Conservation (phyloP, 2,888 invertebrate genomes). For the Penaeus monodon region DNA sequence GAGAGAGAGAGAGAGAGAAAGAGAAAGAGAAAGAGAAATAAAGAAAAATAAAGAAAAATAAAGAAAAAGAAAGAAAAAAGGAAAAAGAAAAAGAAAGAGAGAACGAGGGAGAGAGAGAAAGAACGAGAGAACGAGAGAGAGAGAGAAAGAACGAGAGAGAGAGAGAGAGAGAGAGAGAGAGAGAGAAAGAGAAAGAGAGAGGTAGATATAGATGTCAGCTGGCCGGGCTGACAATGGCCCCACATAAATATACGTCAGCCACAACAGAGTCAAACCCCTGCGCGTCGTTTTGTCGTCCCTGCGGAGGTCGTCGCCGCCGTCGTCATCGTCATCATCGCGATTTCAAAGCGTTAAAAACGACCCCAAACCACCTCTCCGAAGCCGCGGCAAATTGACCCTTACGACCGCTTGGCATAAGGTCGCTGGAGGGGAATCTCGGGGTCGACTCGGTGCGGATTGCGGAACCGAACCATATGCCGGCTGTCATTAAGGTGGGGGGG, state of each 20-base stretch:
- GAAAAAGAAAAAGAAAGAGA: background rate
- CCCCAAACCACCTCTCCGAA: background rate
- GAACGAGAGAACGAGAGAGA: background rate
- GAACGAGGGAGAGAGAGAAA: background rate
- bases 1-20: background rate
- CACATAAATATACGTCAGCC: slow-evolving; percentile 58
- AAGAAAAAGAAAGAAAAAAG: background rate
- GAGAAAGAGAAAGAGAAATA: background rate
- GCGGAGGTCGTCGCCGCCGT: background rate
- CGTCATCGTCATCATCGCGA: slow-evolving; percentile 17
- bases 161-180: slow-evolving; percentile 15
- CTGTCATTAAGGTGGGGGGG: slow-evolving; percentile 30
- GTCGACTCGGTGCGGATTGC: background rate
- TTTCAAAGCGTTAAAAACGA: background rate
- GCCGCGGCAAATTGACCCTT: background rate
- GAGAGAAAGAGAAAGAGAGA: background rate
- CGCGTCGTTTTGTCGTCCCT: slow-evolving; percentile 47
- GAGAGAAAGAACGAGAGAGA: slow-evolving; percentile 12
- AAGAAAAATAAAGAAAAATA: too few species aligned
- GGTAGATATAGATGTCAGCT: slow-evolving; percentile 57
- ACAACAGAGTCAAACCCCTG: slow-evolving; percentile 33
- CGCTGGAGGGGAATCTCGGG: background rate
- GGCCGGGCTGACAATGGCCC: slow-evolving; percentile 45
- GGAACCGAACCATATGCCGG: slow-evolving; percentile 30
- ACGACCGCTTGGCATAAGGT: background rate